Conservation (phyloP, 2,888 invertebrate species). For the Miltochrista miniata region DNA sequence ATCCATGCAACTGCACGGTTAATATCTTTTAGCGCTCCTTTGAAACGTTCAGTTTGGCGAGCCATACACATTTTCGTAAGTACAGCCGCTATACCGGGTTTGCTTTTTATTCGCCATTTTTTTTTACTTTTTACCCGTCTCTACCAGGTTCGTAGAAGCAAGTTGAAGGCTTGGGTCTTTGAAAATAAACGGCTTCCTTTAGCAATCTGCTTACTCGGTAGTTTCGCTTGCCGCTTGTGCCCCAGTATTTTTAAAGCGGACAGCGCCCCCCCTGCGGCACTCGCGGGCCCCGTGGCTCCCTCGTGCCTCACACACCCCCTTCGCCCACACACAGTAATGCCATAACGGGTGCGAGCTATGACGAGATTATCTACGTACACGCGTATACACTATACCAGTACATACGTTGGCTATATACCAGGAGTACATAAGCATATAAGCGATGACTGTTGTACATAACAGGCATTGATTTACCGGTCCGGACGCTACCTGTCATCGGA, state of each 20-base stretch:
- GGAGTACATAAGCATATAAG: conserved; percentile 69
- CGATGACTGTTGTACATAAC: conserved; percentile 69
- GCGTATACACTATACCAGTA: conserved; percentile 68
- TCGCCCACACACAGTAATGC: conserved; percentile 78
- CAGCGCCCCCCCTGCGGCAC: conserved; percentile 73
- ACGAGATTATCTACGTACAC: conserved; percentile 82
- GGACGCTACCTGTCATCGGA: conserved; percentile 71
- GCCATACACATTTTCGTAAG: conserved; percentile 55
- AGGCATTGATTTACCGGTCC: conserved; percentile 77
- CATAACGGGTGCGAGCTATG: conserved; percentile 83
- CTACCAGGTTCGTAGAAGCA: conserved; percentile 51
- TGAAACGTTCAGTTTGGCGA: conserved; percentile 40
- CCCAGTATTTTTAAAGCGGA: conserved; percentile 81
- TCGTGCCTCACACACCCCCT: conserved; percentile 40
- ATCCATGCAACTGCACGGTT: conserved; percentile 27
- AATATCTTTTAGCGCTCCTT: conserved; percentile 29
- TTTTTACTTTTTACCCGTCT: conserved; percentile 62
- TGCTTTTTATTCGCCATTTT: conserved; percentile 54
- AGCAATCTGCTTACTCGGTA: conserved; percentile 67
- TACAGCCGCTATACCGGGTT: conserved; percentile 52
- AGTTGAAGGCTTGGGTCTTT: conserved; percentile 65
- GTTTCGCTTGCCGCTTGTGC: conserved; percentile 61
- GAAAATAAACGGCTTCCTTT: conserved; percentile 77
- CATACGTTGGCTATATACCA: conserved; percentile 68
- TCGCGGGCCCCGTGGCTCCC: conserved; percentile 56